Conservation (phyloP, 2,888 invertebrate species). For the Oasisia sp. region DNA sequence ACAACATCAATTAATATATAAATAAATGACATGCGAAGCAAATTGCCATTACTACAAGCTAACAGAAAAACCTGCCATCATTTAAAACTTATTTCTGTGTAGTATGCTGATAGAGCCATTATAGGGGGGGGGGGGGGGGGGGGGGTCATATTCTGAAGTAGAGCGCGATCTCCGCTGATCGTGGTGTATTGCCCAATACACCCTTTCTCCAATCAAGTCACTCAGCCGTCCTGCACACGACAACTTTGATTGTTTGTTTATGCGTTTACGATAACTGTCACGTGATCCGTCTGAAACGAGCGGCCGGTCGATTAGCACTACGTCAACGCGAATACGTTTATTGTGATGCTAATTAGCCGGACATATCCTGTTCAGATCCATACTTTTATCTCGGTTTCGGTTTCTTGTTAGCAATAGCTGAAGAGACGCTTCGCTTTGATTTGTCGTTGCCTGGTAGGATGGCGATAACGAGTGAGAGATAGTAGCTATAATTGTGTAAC, state of each 20-base stretch:
- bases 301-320: background rate
- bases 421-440: background rate
- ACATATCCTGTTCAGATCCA: background rate
- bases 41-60: background rate
- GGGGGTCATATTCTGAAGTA: background rate
- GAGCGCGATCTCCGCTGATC: background rate
- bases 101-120: background rate
- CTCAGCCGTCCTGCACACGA: background rate
- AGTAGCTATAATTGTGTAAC: slow-evolving; percentile 4
- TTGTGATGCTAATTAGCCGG: background rate
- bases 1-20: background rate
- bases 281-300: background rate
- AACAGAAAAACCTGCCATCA: no score
- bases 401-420: background rate
- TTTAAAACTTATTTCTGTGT: background rate
- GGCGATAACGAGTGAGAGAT: background rate
- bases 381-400: slow-evolving; percentile 10
- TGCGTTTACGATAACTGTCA: background rate
- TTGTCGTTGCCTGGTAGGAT: background rate
- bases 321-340: background rate
- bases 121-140: no score
- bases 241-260: background rate
- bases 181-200: background rate
- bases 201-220: background rate
- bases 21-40: background rate